Evolutionary conservation across 2,113 vertebrate species (phyloP).

Genomic region (Psophia crepitans): DNA sequence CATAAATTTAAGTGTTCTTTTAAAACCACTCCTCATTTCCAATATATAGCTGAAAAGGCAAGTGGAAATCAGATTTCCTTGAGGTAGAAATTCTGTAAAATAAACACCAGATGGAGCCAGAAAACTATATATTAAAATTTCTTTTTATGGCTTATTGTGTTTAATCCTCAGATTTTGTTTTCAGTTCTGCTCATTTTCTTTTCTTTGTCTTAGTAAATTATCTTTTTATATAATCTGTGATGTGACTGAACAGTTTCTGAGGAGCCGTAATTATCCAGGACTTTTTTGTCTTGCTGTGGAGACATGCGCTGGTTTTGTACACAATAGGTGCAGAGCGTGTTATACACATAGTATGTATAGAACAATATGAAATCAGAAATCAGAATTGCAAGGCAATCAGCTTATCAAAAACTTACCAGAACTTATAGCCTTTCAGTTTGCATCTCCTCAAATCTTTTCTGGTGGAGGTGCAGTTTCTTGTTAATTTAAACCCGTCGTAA

Average conservation of each 20-base stretch:
- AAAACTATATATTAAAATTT: background rate
- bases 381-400: background rate
- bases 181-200: background rate
- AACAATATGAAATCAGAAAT: background rate
- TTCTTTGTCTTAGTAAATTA: background rate
- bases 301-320: background rate
- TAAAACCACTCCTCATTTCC: background rate
- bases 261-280: background rate
- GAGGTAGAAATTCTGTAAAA: background rate
- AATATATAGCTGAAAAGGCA: background rate
- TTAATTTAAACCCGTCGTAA: background rate
- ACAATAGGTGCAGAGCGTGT: background rate
- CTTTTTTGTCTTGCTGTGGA: background rate
- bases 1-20: background rate
- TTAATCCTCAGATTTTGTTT: background rate
- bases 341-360: background rate
- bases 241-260: background rate
- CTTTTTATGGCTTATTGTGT: background rate
- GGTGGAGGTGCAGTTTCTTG: background rate
- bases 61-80: background rate
- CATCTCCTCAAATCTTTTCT: background rate
- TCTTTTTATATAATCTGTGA: background rate
- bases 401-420: background rate
- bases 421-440: background rate
- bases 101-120: slow-evolving; percentile 50